Percentiles rank a stretch among this genome's conserved stretches.
phyloP scores from a whole-genome alignment of 2,888 invertebrate species.

The Monochamus alternatus region DNA sequence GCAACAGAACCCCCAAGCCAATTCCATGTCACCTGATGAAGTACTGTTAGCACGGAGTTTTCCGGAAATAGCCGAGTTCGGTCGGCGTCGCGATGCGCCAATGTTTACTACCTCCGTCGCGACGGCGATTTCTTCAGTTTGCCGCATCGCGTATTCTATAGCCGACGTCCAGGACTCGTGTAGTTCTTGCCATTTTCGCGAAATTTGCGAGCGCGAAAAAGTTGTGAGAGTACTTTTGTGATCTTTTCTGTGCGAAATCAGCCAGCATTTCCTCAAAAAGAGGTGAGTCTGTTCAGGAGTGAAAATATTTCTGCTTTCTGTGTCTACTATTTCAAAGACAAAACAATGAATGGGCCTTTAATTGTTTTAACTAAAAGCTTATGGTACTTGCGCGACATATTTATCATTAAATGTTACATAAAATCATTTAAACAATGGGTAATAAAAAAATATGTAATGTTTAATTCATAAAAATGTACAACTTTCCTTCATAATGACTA shows the following conservation, averaged over 20 bases:
- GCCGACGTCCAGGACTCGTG: constrained; percentile 42
- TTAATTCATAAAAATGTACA: too few relatives aligned
- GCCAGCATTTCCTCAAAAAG: constrained; percentile 35
- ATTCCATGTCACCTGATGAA: constrained; percentile 63
- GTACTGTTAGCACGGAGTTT: constrained; percentile 47
- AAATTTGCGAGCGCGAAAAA: constrained; percentile 32
- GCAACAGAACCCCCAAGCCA: constrained; percentile 64
- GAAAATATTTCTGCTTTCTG: not conserved
- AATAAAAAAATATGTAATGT: too few relatives aligned
- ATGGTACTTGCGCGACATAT: too few relatives aligned
- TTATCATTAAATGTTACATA: too few relatives aligned
- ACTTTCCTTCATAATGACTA: too few relatives aligned
- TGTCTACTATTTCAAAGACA: not conserved
- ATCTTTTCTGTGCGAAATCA: constrained; percentile 33
- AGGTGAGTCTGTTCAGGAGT: constrained; percentile 9
- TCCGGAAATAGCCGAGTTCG: constrained; percentile 40
- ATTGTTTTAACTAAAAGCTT: not conserved
- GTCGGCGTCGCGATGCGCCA: constrained; percentile 67
- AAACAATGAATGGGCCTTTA: not conserved
- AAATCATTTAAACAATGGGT: too few relatives aligned
- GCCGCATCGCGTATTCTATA: constrained; percentile 62
- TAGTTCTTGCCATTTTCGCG: constrained; percentile 8
- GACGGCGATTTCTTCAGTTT: constrained; percentile 68
- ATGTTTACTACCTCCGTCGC: constrained; percentile 68
- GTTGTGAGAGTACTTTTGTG: constrained; percentile 31